phyloP scores from a whole-genome alignment of 1,140 invertebrate species.

The Sycophaga agraensis region DNA sequence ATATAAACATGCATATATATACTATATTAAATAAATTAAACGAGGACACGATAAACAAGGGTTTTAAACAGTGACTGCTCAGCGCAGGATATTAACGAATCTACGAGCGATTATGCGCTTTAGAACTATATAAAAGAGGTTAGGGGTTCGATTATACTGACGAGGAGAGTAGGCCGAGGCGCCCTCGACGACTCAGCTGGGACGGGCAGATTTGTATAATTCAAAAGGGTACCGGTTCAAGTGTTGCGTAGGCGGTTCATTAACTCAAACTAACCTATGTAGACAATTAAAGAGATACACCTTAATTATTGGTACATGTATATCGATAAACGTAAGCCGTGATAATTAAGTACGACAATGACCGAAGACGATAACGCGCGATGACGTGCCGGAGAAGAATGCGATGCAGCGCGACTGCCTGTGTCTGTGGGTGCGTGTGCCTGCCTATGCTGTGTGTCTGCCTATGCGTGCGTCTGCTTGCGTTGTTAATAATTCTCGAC shows the following conservation, averaged over 20 bases:
- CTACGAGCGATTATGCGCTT: neutral
- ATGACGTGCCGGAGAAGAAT: neutral
- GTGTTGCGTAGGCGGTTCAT: conserved; percentile 3
- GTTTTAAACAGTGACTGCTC: neutral
- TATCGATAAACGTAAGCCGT: conserved; percentile 14
- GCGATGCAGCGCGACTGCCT: neutral
- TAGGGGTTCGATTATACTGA: no score
- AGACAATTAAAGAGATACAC: conserved; percentile 3
- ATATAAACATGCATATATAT: no score
- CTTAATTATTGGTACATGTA: conserved; percentile 4
- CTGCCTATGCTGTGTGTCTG: neutral
- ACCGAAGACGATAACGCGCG: conserved; percentile 18
- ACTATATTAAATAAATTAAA: conserved; percentile 1
- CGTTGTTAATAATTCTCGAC: conserved; percentile 15
- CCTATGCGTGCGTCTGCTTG: neutral
- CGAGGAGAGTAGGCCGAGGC: no score
- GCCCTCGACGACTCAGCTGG: no score
- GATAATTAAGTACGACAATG: conserved; percentile 15
- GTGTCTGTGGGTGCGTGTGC: neutral
- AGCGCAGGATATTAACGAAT: neutral
- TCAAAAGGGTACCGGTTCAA: neutral
- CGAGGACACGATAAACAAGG: neutral
- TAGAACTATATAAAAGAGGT: neutral
- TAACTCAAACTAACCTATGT: conserved; percentile 4
- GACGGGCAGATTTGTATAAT: conserved; percentile 1